Evolutionary conservation across 1,140 invertebrate species (phyloP), one percentile per base, ranked within the genome.

Genomic region (Sycophila sp.): DNA sequence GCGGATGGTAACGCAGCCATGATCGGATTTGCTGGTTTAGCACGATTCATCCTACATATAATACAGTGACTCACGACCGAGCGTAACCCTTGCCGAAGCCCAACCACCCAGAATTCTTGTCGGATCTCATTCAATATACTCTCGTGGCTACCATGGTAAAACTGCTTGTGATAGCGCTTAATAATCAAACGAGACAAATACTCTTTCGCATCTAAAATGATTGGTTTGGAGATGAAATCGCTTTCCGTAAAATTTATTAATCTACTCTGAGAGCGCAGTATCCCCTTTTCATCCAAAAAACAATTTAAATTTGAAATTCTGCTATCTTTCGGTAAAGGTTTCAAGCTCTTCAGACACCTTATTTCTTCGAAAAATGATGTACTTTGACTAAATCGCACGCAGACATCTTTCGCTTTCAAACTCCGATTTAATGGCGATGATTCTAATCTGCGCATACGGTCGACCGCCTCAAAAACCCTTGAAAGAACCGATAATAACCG

Each of bases 31-130:
- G 10, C 1, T 26, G 62, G 45, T 15, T 53, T 53, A 2, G 53
- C 62, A 0, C 22, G 22, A 2, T 13, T 15, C 10, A 66, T 26
- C 13, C 30, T 36, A 32, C 72, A 70, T 0, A 49, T 7, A 1
- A 24, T 34, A 30, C 72, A 73, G 0, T 19, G 6, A 13, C 34
- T 30, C 0, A 22, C 7, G 11, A 65, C 28, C 0, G 7, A 19
- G 5, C 40, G 8, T 0, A 79, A 24, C 1, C 64, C 59, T 26
- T 53, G 24, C 8, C 77, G 38, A 4, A 76, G 38, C 11, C 59
- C 51, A 2, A 65, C 22, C n/a, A 78, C 77, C 65, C 71, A 78
- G 62, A 64, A 78, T 62, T 51, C 56, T 42, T 78, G 76, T 63
- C 60, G n/a, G 2, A 78, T 19, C 19, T 77, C 42, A 17, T 45